phyloP scores from a whole-genome alignment of 2,113 vertebrate species.

The Odocoileus hemionus region DNA sequence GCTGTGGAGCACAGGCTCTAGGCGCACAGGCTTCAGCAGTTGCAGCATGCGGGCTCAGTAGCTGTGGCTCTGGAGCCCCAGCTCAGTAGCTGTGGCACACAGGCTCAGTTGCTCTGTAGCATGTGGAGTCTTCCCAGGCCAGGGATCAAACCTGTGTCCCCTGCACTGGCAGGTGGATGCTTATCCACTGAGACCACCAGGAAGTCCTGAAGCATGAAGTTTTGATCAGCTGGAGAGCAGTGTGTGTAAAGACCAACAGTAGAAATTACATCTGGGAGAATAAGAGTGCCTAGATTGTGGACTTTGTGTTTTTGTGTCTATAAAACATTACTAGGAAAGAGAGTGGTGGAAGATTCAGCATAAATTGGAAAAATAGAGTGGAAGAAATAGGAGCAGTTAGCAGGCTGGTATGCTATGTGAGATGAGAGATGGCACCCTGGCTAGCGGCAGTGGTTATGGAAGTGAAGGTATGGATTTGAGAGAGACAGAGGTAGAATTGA shows the following conservation, averaged over 20 bases:
- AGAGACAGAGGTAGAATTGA: neutral
- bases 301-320: neutral
- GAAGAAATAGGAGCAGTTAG: neutral
- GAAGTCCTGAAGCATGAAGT: neutral
- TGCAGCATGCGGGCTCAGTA: neutral
- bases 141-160: neutral
- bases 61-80: neutral
- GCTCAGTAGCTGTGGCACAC: neutral
- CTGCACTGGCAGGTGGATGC: neutral
- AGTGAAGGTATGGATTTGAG: neutral
- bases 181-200: neutral
- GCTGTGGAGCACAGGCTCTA: neutral
- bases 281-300: neutral
- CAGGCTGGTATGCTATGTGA: neutral
- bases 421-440: neutral
- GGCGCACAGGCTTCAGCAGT: neutral
- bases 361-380: neutral
- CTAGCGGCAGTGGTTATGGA: neutral
- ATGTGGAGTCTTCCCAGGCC: neutral
- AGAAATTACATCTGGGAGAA: neutral
- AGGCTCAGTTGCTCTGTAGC: neutral
- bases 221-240: neutral
- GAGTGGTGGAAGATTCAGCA: neutral
- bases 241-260: neutral
- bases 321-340: neutral